These are phyloP conservation scores for Hylaea fasciaria DNA, from an alignment of 2,888 invertebrate species.

Conservation along the genomic window DNA sequence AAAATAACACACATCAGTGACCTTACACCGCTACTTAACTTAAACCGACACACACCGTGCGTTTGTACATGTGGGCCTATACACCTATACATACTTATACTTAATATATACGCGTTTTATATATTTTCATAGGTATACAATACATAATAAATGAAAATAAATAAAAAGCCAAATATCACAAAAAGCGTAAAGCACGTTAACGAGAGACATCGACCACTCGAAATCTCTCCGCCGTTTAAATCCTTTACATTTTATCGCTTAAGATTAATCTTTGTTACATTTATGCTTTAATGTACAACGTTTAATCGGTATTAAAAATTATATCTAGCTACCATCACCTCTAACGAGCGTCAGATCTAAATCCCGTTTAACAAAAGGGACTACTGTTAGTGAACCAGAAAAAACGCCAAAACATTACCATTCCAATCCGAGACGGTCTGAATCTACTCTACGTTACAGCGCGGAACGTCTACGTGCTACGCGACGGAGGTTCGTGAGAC, in stretches of 20 bases:
- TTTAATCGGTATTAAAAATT: slow-evolving; percentile 43
- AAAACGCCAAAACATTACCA: slow-evolving; percentile 77
- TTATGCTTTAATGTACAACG: slow-evolving; percentile 47
- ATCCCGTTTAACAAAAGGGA: slow-evolving; percentile 56
- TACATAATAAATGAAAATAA: slow-evolving; percentile 62
- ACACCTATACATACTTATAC: slow-evolving; percentile 38
- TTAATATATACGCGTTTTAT: slow-evolving; percentile 43
- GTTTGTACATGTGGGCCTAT: slow-evolving; percentile 50
- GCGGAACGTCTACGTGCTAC: slow-evolving; percentile 62
- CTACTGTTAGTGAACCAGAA: slow-evolving; percentile 64
- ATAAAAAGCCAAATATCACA: slow-evolving; percentile 82
- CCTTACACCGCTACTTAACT: slow-evolving; percentile 37
- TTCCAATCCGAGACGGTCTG: slow-evolving; percentile 68
- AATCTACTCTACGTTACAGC: slow-evolving; percentile 72
- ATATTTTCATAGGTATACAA: slow-evolving; percentile 44
- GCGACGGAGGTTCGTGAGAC: slow-evolving; percentile 52
- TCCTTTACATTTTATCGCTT: slow-evolving; percentile 34
- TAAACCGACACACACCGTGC: slow-evolving; percentile 46
- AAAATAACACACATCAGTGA: slow-evolving; percentile 70
- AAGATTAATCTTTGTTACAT: slow-evolving; percentile 33
- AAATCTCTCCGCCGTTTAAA: slow-evolving; percentile 35
- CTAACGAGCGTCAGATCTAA: slow-evolving; percentile 67
- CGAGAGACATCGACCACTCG: slow-evolving; percentile 44
- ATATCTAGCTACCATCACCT: slow-evolving; percentile 75
- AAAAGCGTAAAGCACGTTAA: slow-evolving; percentile 75